phyloP scores from a whole-genome alignment of 2,113 vertebrate species.

The Triplophysa dalaica region DNA sequence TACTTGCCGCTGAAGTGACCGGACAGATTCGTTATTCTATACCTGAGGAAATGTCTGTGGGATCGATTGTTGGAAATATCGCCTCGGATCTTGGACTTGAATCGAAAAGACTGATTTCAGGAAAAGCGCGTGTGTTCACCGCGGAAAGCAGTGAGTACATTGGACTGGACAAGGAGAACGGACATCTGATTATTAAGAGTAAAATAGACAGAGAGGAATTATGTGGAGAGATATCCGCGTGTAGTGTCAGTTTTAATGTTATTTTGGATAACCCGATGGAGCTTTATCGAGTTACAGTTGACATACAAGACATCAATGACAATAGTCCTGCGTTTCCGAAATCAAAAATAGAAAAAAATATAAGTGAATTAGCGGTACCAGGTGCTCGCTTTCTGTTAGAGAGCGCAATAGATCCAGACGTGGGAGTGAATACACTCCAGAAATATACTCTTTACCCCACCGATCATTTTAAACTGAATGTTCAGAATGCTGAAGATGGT shows the following conservation, averaged over 20 bases:
- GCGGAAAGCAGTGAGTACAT: slow-evolving; percentile 75
- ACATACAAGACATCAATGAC: slow-evolving; percentile 61
- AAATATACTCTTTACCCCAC: slow-evolving; percentile 65
- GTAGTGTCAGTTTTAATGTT: slow-evolving; percentile 61
- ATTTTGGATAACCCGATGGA: slow-evolving; percentile 60
- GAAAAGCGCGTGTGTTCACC: slow-evolving; percentile 71
- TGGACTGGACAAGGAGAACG: slow-evolving; percentile 60
- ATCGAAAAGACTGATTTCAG: slow-evolving; percentile 64
- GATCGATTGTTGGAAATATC: slow-evolving; percentile 69
- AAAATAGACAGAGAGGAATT: slow-evolving; percentile 62
- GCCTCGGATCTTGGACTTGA: slow-evolving; percentile 76
- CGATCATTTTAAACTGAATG: no score
- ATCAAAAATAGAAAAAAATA: slow-evolving; percentile 65
- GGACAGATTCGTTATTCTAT: slow-evolving; percentile 59
- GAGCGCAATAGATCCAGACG: slow-evolving; percentile 70
- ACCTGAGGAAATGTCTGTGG: slow-evolving; percentile 49
- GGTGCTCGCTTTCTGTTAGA: slow-evolving; percentile 67
- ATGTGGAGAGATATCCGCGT: slow-evolving; percentile 55
- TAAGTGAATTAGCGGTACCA: slow-evolving; percentile 66
- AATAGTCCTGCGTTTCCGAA: slow-evolving; percentile 69
- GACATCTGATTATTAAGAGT: slow-evolving; percentile 58
- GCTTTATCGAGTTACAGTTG: slow-evolving; percentile 60
- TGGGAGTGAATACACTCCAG: slow-evolving; percentile 70
- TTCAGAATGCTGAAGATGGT: no score
- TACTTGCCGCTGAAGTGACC: background rate